A percentile compares a stretch with the other conserved stretches of the same genome.
Evolutionary conservation across 2,113 vertebrate species (phyloP).

Genomic region (Xiphias gladius): DNA sequence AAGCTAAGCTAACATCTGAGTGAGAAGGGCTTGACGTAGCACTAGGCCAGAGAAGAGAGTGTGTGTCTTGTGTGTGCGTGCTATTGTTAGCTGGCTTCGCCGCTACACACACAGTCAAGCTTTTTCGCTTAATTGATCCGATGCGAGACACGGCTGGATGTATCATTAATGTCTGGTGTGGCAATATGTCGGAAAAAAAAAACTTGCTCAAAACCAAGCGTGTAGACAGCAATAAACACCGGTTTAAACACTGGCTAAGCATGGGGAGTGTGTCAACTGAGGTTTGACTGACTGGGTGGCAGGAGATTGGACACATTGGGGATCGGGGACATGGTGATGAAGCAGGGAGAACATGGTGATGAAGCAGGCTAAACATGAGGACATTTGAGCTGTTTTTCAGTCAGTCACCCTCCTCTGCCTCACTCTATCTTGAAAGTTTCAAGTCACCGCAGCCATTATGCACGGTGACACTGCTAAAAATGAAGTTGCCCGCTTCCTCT

Average conservation of each 20-base stretch:
- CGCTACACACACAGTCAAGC: conserved; percentile 17
- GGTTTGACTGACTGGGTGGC: conserved; percentile 1
- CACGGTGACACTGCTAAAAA: conserved; percentile 35
- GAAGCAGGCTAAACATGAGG: neutral
- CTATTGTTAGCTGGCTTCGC: conserved; percentile 77
- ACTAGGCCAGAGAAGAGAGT: conserved; percentile 65
- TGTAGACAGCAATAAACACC: conserved; percentile 21
- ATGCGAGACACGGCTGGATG: conserved; percentile 23
- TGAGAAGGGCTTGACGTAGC: conserved; percentile 46
- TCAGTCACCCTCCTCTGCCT: neutral
- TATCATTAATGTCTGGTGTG: neutral
- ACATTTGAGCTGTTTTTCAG: neutral
- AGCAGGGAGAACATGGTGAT: neutral
- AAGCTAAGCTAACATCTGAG: conserved; percentile 63
- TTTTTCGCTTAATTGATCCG: conserved; percentile 23
- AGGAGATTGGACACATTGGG: neutral
- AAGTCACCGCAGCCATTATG: neutral
- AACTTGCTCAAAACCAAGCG: neutral
- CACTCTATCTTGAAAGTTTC: neutral
- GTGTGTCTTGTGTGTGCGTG: conserved; percentile 16
- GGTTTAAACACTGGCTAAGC: conserved; percentile 26
- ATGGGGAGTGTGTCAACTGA: neutral
- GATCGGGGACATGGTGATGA: neutral
- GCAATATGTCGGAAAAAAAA: conserved; percentile 10
- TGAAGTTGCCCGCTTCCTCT: too few species aligned